Conservation (phyloP, 2,888 invertebrate genomes). For the Uropetala carovei region DNA sequence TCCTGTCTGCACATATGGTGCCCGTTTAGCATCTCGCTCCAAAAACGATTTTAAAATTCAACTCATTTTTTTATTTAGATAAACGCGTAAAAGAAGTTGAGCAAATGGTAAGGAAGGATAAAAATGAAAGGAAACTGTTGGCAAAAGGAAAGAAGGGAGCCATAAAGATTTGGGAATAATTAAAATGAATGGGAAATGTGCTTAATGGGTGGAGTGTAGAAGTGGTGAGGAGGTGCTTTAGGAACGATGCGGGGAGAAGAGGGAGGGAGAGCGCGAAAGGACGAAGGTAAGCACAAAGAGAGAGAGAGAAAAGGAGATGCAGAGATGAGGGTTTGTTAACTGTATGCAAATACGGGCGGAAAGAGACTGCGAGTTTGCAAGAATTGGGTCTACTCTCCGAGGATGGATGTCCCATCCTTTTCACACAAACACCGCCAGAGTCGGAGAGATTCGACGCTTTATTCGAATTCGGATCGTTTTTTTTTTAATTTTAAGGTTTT, state of each 20-base stretch:
- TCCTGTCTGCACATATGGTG: no score
- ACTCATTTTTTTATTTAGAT: no score
- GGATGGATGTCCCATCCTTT: neutral
- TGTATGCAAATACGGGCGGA: constrained; percentile 48
- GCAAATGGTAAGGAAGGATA: neutral
- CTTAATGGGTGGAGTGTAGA: neutral
- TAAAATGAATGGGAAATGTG: neutral
- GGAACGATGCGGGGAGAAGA: neutral
- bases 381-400: neutral
- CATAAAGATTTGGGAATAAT: neutral
- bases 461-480: neutral
- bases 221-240: no score
- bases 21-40: no score
- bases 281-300: neutral
- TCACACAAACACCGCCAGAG: neutral
- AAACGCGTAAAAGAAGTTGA: no score
- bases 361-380: neutral
- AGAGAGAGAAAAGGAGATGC: neutral
- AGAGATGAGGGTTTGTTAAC: constrained; percentile 40
- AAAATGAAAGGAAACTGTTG: neutral
- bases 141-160: neutral
- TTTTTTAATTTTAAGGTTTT: neutral
- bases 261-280: neutral
- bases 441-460: neutral
- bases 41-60: no score